These are phyloP conservation scores for Momotus momota DNA, from an alignment of 2,797 vertebrate species.

Conservation along the genomic window DNA sequence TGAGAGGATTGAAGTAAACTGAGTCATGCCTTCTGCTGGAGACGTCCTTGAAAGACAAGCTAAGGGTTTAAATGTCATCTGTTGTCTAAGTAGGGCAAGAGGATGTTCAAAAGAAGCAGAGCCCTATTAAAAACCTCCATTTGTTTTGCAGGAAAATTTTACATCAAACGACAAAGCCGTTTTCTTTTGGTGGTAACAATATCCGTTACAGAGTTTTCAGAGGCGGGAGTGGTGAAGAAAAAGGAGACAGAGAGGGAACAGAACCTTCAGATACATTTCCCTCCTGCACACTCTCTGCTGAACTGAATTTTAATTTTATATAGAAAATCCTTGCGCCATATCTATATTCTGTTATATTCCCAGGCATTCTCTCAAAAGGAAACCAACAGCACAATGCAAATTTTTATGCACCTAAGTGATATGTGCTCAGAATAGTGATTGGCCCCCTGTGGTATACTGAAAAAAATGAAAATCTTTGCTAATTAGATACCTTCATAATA, in stretches of 20 bases:
- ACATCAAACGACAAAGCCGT: background rate
- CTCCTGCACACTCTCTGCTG: background rate
- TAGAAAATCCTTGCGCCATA: background rate
- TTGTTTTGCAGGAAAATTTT: background rate
- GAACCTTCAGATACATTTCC: background rate
- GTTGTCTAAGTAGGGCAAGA: background rate
- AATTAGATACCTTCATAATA: constrained; percentile 77
- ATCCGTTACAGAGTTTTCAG: constrained; percentile 27
- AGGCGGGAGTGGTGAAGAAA: background rate
- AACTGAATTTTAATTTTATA: constrained; percentile 10
- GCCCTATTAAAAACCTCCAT: background rate
- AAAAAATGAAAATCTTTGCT: constrained; percentile 79
- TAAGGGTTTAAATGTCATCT: background rate
- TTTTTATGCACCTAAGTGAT: constrained; percentile 76
- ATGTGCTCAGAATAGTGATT: constrained; percentile 79
- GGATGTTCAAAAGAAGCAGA: background rate
- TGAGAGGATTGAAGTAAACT: background rate
- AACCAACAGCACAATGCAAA: constrained; percentile 76
- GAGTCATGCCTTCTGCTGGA: background rate
- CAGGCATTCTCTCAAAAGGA: constrained; percentile 66
- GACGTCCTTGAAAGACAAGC: background rate
- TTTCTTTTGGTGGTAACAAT: background rate
- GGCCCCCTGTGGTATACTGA: constrained; percentile 52
- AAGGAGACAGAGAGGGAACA: background rate
- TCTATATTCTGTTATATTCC: constrained; percentile 64